A percentile compares a stretch with the other conserved stretches of the same genome.
phyloP scores from a whole-genome alignment of 1,140 invertebrate species.

The Mylabris phalerata region DNA sequence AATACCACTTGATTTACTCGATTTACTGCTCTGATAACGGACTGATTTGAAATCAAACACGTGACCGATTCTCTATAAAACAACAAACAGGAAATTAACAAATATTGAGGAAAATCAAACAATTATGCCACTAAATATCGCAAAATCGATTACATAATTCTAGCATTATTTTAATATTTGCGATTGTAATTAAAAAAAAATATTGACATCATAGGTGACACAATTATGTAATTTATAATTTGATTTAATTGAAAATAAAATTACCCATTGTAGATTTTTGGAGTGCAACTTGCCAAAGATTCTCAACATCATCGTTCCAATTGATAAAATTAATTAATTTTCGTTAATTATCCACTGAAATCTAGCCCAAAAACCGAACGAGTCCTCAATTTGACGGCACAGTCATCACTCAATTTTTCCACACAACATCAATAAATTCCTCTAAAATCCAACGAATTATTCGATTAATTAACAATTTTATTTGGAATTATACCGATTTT shows the following conservation, averaged over 20 bases:
- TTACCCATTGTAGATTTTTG: conserved; percentile 17
- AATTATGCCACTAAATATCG: too few relatives aligned
- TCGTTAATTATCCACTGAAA: neutral
- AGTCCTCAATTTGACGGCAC: conserved; percentile 6
- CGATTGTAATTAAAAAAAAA: neutral
- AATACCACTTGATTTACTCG: conserved; percentile 18
- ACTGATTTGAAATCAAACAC: neutral
- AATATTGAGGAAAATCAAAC: too few relatives aligned
- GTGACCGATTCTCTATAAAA: neutral
- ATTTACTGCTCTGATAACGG: conserved; percentile 9
- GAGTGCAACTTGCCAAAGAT: conserved; percentile 13
- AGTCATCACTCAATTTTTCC: conserved; percentile 7
- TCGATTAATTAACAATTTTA: too few relatives aligned
- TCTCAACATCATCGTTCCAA: conserved; percentile 15
- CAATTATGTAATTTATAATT: neutral
- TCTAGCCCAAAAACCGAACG: conserved; percentile 5
- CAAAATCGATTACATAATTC: too few relatives aligned
- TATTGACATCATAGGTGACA: neutral
- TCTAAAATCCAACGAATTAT: neutral
- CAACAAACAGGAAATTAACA: too few relatives aligned
- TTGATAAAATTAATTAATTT: conserved; percentile 11
- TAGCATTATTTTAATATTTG: neutral
- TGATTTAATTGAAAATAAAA: neutral
- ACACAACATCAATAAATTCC: neutral
- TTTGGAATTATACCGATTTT: too few relatives aligned